phyloP scores from a whole-genome alignment of 2,797 vertebrate species.

The Chaenodraco wilsoni region DNA sequence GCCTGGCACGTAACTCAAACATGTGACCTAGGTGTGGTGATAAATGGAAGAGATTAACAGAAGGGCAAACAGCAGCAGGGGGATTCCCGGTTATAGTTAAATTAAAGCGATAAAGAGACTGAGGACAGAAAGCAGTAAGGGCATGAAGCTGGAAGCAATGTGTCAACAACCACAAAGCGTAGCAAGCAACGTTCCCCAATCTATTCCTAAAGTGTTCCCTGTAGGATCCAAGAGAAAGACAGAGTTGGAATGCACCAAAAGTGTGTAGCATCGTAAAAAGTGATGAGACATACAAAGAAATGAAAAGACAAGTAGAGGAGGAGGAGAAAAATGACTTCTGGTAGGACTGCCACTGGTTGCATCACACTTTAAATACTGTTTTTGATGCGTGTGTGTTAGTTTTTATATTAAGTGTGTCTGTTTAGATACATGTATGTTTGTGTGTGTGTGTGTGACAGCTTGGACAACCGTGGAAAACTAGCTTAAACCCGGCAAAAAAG shows the following conservation, averaged over 20 bases:
- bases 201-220: conserved; percentile 49
- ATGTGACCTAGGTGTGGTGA: conserved; percentile 13
- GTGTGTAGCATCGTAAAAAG: conserved; percentile 27
- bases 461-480: conserved; percentile 60
- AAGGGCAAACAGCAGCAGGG: conserved; percentile 41
- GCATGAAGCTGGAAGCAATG: conserved; percentile 28
- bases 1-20: conserved; percentile 24
- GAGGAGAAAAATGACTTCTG: conserved; percentile 32
- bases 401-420: conserved; percentile 31
- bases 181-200: conserved; percentile 39
- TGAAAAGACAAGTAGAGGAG: conserved; percentile 33
- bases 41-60: conserved; percentile 22
- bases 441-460: conserved; percentile 25
- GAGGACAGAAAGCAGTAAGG: conserved; percentile 39
- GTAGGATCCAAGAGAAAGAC: conserved; percentile 45
- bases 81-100: conserved; percentile 39
- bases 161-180: conserved; percentile 29
- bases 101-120: conserved; percentile 48
- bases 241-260: conserved; percentile 45
- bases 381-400: conserved; percentile 37
- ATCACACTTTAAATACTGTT: conserved; percentile 71
- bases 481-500: conserved; percentile 58
- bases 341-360: conserved; percentile 46
- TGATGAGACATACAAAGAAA: conserved; percentile 36
- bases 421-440: conserved; percentile 7